A percentile compares a stretch with the other conserved stretches of the same genome.
phyloP scores from a whole-genome alignment of 2,888 invertebrate genomes.

The Plemyria rubiginata region DNA sequence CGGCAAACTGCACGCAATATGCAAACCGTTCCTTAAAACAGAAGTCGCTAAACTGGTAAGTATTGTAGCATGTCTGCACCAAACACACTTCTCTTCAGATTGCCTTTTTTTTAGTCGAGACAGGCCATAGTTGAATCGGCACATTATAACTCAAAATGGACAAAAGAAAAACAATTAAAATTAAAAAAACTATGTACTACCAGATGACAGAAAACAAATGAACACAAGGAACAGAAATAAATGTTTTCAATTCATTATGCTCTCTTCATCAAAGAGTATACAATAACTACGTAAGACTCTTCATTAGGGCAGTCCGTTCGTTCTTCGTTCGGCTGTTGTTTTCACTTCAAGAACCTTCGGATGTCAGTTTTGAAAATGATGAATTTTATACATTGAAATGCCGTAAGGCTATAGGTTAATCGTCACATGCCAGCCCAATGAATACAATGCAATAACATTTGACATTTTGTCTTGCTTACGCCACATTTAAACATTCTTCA shows the following conservation, averaged over 20 bases:
- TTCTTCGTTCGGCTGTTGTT: not conserved
- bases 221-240: too few species aligned
- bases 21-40: constrained; percentile 88
- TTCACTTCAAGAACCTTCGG: not conserved
- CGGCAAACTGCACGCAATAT: constrained; percentile 86
- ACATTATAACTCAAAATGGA: too few species aligned
- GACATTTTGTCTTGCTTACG: constrained; percentile 11
- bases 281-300: too few species aligned
- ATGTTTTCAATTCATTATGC: too few species aligned
- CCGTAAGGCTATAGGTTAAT: constrained; percentile 4
- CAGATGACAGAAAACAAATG: too few species aligned
- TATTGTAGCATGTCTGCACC: constrained; percentile 8
- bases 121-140: too few species aligned
- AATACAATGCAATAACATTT: constrained; percentile 16
- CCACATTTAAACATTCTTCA: not conserved
- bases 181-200: too few species aligned
- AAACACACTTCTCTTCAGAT: too few species aligned
- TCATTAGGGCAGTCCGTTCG: too few species aligned
- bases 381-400: not conserved
- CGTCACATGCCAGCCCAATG: constrained; percentile 14
- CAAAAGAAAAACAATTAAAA: too few species aligned
- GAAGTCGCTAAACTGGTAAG: constrained; percentile 88
- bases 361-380: not conserved
- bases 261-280: too few species aligned
- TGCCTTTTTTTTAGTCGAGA: too few species aligned